phyloP scores from a whole-genome alignment of 1,140 invertebrate genomes.

The Ruditapes philippinarum region DNA sequence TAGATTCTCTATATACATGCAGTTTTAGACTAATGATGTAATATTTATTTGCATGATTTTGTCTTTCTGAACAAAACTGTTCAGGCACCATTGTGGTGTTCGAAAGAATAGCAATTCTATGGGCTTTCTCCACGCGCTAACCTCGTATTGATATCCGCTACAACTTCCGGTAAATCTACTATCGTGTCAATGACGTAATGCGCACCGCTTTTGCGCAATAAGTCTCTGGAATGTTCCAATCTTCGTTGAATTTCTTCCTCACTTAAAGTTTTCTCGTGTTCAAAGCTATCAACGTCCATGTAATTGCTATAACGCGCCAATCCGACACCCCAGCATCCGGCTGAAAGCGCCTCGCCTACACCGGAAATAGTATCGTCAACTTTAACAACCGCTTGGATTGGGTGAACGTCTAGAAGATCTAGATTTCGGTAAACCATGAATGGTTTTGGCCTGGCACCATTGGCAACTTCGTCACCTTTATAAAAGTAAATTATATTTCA shows the following conservation, averaged over 20 bases:
- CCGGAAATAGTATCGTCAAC: conserved; percentile 86
- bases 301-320: conserved; percentile 86
- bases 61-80: too few species aligned
- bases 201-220: conserved; percentile 84
- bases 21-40: too few species aligned
- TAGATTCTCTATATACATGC: too few species aligned
- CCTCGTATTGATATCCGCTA: conserved; percentile 85
- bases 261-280: conserved; percentile 81
- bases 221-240: conserved; percentile 79
- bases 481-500: not conserved
- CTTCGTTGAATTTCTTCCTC: conserved; percentile 79
- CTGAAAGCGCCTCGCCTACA: conserved; percentile 86
- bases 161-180: conserved; percentile 84
- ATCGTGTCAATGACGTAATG: conserved; percentile 87
- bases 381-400: conserved; percentile 86
- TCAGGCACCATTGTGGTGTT: too few species aligned
- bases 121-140: conserved; percentile 84
- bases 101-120: too few species aligned
- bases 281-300: conserved; percentile 85
- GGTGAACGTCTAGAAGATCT: conserved; percentile 84
- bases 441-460: conserved; percentile 86
- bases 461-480: conserved; percentile 84
- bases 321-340: conserved; percentile 87
- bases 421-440: conserved; percentile 87
- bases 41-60: too few species aligned